Base-by-base conservation (phyloP, 2,797 vertebrate genomes). In the Brachyrhaphis roseni region DNA sequence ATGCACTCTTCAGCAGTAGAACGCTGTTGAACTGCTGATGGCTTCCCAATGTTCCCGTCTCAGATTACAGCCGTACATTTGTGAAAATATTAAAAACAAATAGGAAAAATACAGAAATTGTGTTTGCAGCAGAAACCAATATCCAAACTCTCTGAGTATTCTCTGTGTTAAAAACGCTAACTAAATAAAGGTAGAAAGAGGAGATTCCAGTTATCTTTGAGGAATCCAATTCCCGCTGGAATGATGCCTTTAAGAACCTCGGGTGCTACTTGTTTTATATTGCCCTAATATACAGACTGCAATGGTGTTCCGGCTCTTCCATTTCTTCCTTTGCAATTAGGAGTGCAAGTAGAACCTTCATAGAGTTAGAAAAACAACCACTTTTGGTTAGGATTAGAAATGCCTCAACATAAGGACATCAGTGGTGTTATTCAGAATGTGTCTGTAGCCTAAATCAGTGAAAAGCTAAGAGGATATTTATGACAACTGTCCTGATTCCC, bases 231-330 rank as follows among this genome's bases (percentile, higher is more conserved):
- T 68, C 10, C 4, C 1, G 11, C 64, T 68, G 10, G 64, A 41
- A 68, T 39, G 36, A 36, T 2, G 23, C 3, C 31, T 39, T 51
- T 77, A 16, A 68, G 20, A 68, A 72, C 43, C 55, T 64, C 77
- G 79, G 41, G 36, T 72, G 31, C 59, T 45, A 36, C 18, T 66
- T 36, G 34, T 47, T 72, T 73, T 23, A 46, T 47, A 82, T 83
- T 77, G 82, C 82, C 66, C 68, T 78, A 77, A 72, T 43, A 76
- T 53, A 31, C 39, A 31, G 20, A 13, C 71, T 20, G 26, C 34
- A 71, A 81, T 75, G 84, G 80, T 78, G 73, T 84, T 72, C 36
- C 62, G 18, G 57, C 76, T 77, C 74, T 74, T 85, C 84, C 83
- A 71, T 71, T 71, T 28, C 26, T 45, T 28, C 12, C 12, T 45